Conservation (phyloP, 2,797 vertebrate genomes). For the Dromococcyx pavoninus region DNA sequence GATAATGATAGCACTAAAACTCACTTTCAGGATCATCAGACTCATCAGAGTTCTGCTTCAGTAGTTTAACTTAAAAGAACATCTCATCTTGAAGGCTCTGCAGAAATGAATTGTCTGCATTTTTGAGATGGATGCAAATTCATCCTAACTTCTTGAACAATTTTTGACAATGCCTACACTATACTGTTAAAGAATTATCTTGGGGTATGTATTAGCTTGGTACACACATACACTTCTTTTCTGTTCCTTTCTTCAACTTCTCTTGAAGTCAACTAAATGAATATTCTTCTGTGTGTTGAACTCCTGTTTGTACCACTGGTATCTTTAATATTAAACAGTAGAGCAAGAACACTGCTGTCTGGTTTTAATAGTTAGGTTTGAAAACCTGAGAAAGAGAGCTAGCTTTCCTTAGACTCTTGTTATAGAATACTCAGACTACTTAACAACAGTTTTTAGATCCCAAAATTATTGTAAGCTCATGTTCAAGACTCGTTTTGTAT, state of each 20-base stretch:
- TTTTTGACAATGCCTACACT: background rate
- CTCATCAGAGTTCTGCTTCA: slow-evolving; percentile 39
- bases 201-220: background rate
- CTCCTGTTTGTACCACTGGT: background rate
- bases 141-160: background rate
- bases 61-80: slow-evolving; percentile 12
- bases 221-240: background rate
- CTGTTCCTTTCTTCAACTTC: background rate
- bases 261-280: background rate
- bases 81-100: background rate
- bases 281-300: background rate
- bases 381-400: background rate
- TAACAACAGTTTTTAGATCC: background rate
- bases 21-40: slow-evolving; percentile 36
- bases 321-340: background rate
- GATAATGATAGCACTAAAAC: slow-evolving; percentile 51
- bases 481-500: background rate
- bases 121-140: background rate
- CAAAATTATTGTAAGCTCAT: background rate
- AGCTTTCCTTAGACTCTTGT: background rate
- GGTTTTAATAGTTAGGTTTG: background rate
- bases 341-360: background rate
- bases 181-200: background rate
- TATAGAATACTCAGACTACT: background rate
- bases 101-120: background rate